phyloP scores from a whole-genome alignment of 2,797 vertebrate genomes.

The Sebastes cheni region DNA sequence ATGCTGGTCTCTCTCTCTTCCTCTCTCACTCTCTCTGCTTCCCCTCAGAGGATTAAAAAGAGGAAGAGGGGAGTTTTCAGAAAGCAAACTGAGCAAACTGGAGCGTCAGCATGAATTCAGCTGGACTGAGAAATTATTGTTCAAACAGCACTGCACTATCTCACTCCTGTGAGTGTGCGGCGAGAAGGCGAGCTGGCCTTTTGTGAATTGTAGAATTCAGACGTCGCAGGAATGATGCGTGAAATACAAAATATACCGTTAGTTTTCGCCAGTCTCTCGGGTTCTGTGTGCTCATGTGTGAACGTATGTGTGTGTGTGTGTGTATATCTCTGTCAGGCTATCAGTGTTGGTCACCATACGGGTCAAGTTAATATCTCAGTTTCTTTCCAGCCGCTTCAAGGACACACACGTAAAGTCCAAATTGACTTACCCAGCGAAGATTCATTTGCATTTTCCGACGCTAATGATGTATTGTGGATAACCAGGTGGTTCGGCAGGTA shows the following conservation, averaged over 20 bases:
- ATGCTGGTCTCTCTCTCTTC: conserved; percentile 55
- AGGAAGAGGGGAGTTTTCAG: conserved; percentile 72
- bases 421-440: neutral
- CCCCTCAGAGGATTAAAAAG: conserved; percentile 73
- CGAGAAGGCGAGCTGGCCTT: conserved; percentile 15
- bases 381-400: conserved; percentile 6
- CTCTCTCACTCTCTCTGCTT: conserved; percentile 30
- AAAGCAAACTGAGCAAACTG: conserved; percentile 74
- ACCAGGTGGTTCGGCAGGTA: conserved; percentile 11
- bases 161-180: conserved; percentile 43
- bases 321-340: neutral
- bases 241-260: conserved; percentile 35
- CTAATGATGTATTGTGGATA: conserved; percentile 61
- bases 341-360: neutral
- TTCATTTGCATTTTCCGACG: conserved; percentile 45
- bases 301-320: neutral
- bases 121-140: conserved; percentile 73
- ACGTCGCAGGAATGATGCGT: conserved; percentile 22
- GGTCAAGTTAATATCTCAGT: conserved; percentile 6
- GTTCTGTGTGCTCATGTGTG: neutral
- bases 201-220: conserved; percentile 22
- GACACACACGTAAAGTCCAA: neutral
- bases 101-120: conserved; percentile 77
- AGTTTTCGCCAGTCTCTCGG: neutral
- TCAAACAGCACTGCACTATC: conserved; percentile 63